Percentiles rank a stretch among this genome's conserved stretches.
phyloP scores from a whole-genome alignment of 2,888 invertebrate genomes.

The Helleia helle region DNA sequence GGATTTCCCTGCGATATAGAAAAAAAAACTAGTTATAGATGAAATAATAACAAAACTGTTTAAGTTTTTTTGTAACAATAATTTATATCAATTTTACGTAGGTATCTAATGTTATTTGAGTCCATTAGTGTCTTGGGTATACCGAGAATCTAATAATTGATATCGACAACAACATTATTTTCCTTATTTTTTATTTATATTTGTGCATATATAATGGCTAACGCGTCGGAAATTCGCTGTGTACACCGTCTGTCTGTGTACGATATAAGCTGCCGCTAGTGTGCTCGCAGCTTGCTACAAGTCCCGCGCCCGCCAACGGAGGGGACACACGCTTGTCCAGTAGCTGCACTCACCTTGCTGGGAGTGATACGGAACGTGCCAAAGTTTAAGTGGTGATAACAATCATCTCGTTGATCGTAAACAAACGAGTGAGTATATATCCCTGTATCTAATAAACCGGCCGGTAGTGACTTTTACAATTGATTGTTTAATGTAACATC shows the following conservation, averaged over 20 bases:
- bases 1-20: too few relatives aligned
- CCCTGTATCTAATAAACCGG: slow-evolving; percentile 41
- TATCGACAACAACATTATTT: too few relatives aligned
- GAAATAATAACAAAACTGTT: too few relatives aligned
- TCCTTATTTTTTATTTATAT: too few relatives aligned
- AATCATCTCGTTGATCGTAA: slow-evolving; percentile 70
- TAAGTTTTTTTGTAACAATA: too few relatives aligned
- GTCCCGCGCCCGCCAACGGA: slow-evolving; percentile 43
- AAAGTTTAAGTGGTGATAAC: slow-evolving; percentile 53
- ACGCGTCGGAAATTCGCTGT: slow-evolving; percentile 9
- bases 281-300: slow-evolving; percentile 37
- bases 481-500: neutral
- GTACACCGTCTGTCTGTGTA: neutral
- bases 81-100: too few relatives aligned
- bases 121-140: too few relatives aligned
- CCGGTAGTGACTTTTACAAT: slow-evolving; percentile 18
- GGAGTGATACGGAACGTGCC: slow-evolving; percentile 54
- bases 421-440: slow-evolving; percentile 63
- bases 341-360: slow-evolving; percentile 27
- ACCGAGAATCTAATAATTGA: too few relatives aligned
- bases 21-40: too few relatives aligned
- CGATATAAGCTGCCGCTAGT: slow-evolving; percentile 36
- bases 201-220: too few relatives aligned
- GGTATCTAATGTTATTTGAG: too few relatives aligned
- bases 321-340: slow-evolving; percentile 36